A percentile compares a stretch with the other conserved stretches of the same genome.
Conservation (phyloP, 1,140 invertebrate genomes). For the Drusus annulatus region DNA sequence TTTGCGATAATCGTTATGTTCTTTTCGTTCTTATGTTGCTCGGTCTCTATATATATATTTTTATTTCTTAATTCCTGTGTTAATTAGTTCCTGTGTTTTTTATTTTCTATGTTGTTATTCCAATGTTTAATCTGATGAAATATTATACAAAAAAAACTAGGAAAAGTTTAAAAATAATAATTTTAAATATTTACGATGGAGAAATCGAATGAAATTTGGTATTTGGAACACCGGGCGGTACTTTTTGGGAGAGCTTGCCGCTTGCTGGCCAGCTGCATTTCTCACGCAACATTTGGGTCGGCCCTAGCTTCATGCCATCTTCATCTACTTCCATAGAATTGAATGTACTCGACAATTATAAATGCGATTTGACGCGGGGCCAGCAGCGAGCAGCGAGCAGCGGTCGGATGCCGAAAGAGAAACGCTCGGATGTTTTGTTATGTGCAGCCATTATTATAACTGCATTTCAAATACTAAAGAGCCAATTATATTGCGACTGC, state of each 20-base stretch:
- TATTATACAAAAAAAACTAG: too few relatives aligned
- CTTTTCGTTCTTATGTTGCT: too few relatives aligned
- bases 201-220: too few relatives aligned
- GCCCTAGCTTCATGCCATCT: neutral
- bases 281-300: neutral
- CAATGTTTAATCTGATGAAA: too few relatives aligned
- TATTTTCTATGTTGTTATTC: too few relatives aligned
- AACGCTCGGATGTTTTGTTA: neutral
- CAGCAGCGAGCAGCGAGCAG: neutral
- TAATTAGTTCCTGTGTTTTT: too few relatives aligned
- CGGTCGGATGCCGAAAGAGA: slow-evolving; percentile 25
- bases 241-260: neutral
- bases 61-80: too few relatives aligned
- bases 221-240: too few relatives aligned
- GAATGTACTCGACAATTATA: slow-evolving; percentile 24
- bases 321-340: slow-evolving; percentile 9
- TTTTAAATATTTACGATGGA: too few relatives aligned
- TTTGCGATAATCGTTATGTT: too few relatives aligned
- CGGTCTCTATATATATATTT: too few relatives aligned
- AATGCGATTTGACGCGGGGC: slow-evolving; percentile 35
- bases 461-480: slow-evolving; percentile 19
- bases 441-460: slow-evolving; percentile 34
- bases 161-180: too few relatives aligned
- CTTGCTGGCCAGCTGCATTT: neutral
- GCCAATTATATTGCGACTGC: slow-evolving; percentile 8